Evolutionary conservation across 2,113 vertebrate genomes (phyloP), one percentile per base, ranked within the genome.

Genomic region (Tachuris rubrigastra): DNA sequence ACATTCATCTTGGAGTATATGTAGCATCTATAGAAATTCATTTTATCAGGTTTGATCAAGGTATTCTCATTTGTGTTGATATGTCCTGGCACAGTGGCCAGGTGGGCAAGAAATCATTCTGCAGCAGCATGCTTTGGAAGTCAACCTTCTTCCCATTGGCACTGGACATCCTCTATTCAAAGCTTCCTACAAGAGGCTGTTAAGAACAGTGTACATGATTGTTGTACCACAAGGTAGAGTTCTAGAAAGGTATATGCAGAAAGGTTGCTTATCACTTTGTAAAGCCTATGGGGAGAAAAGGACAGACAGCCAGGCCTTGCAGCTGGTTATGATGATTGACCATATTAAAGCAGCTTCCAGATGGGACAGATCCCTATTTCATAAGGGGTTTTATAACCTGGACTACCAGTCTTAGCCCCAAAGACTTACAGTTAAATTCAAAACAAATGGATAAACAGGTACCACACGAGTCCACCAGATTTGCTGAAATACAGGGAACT

Each of bases 161-260:
- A 24, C 12, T 66, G 59, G 62, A 3, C 18, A 4, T 44, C 63
- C 37, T 47, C 31, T 52, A 0, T 41, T 37, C 31, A 73, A 78
- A 74, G 16, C 59, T 85, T 62, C 33, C 59, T 66, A 23, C 50
- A 18, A 21, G 46, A 80, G 35, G 33, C 77, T 47, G 27, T 3
- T 35, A 63, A 50, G 68, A 53, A 18, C 2, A 4, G 33, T 30
- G 8, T 23, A 0, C 9, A 0, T 24, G 50, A 17, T 20, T 14
- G 44, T 20, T 17, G 9, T 41, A 30, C 9, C 37, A 31, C 0
- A 0, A 46, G 59, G 25, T 0, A 44, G 55, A 65, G 41, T 5
- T 46, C 76, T 90, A 58, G 37, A 42, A 68, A 56, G 53, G 31
- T 12, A 1, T 2, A 7, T 6, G 19, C 49, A 56, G 71, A 27